Evolutionary conservation across 2,888 invertebrate genomes (phyloP), one percentile per base, ranked within the genome.

Genomic region (Ptilodon capucinus): DNA sequence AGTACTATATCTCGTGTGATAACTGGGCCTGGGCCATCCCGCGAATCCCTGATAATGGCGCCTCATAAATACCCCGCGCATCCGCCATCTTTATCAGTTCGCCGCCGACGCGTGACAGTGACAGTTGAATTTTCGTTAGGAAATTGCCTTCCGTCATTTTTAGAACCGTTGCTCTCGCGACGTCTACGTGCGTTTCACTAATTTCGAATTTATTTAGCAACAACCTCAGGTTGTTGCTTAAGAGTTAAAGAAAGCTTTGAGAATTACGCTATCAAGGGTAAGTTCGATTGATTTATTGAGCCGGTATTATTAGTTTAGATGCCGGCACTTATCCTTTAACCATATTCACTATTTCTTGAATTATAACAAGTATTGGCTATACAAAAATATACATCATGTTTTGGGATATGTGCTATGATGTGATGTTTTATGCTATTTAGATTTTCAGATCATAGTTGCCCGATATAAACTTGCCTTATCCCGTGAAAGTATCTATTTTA

Each of bases 241-340:
- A 64, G 66, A 77, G 86, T 83, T 61, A 51, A 58, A 69, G 75
- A 91, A 93, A 92, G 91, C 92, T 92, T 92, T 92, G 89, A 93
- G 93, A 93, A 93, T 93, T 93, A 84, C 92, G 89, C 88, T 89
- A 80, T 79, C 85, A 87, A 87, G 81, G 87, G 92, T 92, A 74
- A 86, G 91, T 79, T 55, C 36, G 1, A 14, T 32, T 13, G 4
- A 14, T 32, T 14, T 11, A 28, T 23, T 6, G 6, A 23, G 2
- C 9, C 23, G 6, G 8, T 6, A 6, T 23, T 23, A 23, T 23
- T 0, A 23, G 9, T 3, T 23, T 4, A 23, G 7, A 23, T 7
- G 7, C 8, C 8, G 9, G 9, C 2, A 23, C 9, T 8, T 7
- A 8, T 4, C 9, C 23, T 0, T 8, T 9, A 8, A 9, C 23